Percentiles rank a stretch among this genome's conserved stretches.
phyloP scores from a whole-genome alignment of 2,797 vertebrate genomes.

The Acanthurus leucopareius region DNA sequence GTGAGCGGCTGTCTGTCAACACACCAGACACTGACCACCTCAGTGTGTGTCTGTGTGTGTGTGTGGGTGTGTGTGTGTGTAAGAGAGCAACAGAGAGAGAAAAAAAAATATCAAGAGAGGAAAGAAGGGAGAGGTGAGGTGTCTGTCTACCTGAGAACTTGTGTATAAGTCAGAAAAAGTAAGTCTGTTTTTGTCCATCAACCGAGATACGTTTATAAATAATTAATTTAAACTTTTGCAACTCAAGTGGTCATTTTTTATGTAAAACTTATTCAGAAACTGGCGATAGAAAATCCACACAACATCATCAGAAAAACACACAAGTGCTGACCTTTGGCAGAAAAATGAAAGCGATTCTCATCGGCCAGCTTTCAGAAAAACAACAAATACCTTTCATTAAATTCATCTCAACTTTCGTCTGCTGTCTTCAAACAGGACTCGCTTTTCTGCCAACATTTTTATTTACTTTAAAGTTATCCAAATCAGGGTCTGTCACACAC shows the following conservation, averaged over 20 bases:
- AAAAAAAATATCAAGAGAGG: conserved; percentile 66
- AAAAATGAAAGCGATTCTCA: conserved; percentile 26
- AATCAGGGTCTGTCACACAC: conserved; percentile 54
- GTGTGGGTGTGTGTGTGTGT: conserved; percentile 42
- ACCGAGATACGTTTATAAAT: conserved; percentile 7
- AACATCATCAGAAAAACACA: conserved; percentile 33
- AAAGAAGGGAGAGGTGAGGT: conserved; percentile 38
- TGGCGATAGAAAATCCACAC: conserved; percentile 6
- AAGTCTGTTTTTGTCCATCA: conserved; percentile 25
- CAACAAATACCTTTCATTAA: conserved; percentile 33
- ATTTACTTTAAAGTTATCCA: conserved; percentile 51
- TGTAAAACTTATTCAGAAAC: conserved; percentile 4
- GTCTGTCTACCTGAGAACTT: conserved; percentile 62
- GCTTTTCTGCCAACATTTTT: conserved; percentile 21
- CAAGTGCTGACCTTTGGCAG: conserved; percentile 24
- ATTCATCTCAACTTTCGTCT: conserved; percentile 25
- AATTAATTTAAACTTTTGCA: conserved; percentile 9
- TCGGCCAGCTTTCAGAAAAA: neutral
- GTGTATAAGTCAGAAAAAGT: conserved; percentile 49
- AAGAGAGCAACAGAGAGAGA: conserved; percentile 67
- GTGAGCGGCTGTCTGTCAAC: conserved; percentile 80
- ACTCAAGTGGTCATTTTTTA: neutral
- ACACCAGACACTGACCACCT: conserved; percentile 72
- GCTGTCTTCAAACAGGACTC: conserved; percentile 16
- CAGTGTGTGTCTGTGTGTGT: conserved; percentile 53